These are phyloP conservation scores for Rotaria sp. DNA, from an alignment of 2,888 invertebrate species.

Conservation along the genomic window DNA sequence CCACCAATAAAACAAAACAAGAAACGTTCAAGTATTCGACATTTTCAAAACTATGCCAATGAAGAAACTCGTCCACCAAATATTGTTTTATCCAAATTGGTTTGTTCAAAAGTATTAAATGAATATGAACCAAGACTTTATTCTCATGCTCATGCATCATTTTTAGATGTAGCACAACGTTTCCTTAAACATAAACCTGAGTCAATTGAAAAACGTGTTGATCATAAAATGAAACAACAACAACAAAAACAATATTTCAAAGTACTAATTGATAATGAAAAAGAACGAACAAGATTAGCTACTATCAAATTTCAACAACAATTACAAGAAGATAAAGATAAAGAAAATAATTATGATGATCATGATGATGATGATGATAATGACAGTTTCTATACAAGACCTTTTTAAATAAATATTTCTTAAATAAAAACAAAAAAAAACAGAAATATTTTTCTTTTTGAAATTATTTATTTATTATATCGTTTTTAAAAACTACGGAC, in stretches of 20 bases:
- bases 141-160: background rate
- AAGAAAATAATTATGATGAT: background rate
- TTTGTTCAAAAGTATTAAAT: background rate
- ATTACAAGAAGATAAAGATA: background rate
- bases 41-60: too few relatives aligned
- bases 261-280: background rate
- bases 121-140: slow-evolving; percentile 2
- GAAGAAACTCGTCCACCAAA: too few relatives aligned
- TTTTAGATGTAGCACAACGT: background rate
- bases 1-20: too few relatives aligned
- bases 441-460: background rate
- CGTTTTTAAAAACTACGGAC: background rate
- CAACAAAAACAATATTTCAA: background rate
- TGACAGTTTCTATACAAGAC: too few relatives aligned
- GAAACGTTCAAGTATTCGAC: too few relatives aligned
- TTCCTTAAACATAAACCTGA: background rate
- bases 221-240: background rate
- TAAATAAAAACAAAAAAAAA: too few relatives aligned
- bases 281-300: background rate
- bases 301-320: background rate
- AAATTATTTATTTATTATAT: background rate
- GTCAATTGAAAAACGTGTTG: background rate
- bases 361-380: too few relatives aligned
- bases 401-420: too few relatives aligned
- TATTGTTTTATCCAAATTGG: background rate